phyloP scores from a whole-genome alignment of 23 tunicate genomes.

The Clavelina lepadiformis region DNA sequence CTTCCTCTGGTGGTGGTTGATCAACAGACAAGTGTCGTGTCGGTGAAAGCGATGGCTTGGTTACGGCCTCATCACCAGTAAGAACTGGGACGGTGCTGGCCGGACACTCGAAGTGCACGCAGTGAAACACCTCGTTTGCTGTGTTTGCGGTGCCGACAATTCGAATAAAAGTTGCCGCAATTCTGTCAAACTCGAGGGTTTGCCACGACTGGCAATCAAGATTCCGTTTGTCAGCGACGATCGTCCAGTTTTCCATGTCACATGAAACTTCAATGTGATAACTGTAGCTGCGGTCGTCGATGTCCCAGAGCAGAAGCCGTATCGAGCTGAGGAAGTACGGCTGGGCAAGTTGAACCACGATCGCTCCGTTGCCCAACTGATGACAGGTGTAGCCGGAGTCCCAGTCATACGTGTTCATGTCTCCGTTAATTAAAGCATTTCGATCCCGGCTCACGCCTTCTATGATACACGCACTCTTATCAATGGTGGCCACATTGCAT shows the following conservation, averaged over 20 bases:
- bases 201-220: slow-evolving; percentile 89
- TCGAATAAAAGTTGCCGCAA: slow-evolving; percentile 67
- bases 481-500: slow-evolving; percentile 69
- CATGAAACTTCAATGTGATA: slow-evolving; percentile 64
- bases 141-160: slow-evolving; percentile 90
- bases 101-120: slow-evolving; percentile 94
- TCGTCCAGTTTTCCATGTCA: slow-evolving; percentile 63
- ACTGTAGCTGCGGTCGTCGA: slow-evolving; percentile 80
- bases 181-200: slow-evolving; percentile 34
- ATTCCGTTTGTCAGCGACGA: slow-evolving; percentile 70
- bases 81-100: slow-evolving; percentile 19
- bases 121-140: slow-evolving; percentile 96
- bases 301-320: slow-evolving; percentile 88
- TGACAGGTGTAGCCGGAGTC: slow-evolving; percentile 98
- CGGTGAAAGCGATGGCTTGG: no score
- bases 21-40: no score
- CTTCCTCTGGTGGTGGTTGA: no score
- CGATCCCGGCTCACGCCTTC: slow-evolving; percentile 94
- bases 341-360: slow-evolving; percentile 80
- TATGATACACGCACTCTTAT: slow-evolving; percentile 73
- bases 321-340: slow-evolving; percentile 67
- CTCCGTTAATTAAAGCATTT: slow-evolving; percentile 87
- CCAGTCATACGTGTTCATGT: slow-evolving; percentile 80
- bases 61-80: neutral
- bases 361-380: slow-evolving; percentile 82